Base-by-base conservation (phyloP, 2,888 invertebrate species). In the Archaeoteleia sp. region DNA sequence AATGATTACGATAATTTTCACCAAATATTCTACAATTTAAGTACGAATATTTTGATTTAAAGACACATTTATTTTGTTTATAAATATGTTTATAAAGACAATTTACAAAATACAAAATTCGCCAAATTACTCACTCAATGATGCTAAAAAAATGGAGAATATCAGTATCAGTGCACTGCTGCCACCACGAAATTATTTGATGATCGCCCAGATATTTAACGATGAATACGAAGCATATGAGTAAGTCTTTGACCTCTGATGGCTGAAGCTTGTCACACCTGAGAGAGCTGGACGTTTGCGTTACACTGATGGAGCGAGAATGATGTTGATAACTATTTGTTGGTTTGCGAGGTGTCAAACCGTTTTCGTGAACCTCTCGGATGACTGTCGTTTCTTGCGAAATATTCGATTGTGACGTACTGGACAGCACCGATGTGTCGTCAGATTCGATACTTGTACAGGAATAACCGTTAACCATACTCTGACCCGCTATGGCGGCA, bases 141-240 rank as follows among this genome's bases (percentile, higher is more conserved):
- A 95, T 90, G 68, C 91, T 91, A 81, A 97, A 95, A 85, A 97
- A 96, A 58, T 93, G 91, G 30, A 95, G 88, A 13, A 95, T 91
- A 76, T 96, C 95, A 10, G 90, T 88, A 68, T 93, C 93, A 1
- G 91, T 89, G 77, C 93, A 94, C 72, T 94, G 93, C 81, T 92
- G 93, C 95, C 96, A 96, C 95, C 95, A 97, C 34, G 92, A 91
- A 46, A 95, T 90, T 58, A 97, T 89, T 76, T 95, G 92, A 71
- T 95, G 95, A 82, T 96, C 95, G 34, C 94, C 94, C 73, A 96
- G 86, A 86, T 97, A 93, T 85, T 96, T 96, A 65, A 97, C 88
- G 53, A 97, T 92, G 86, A 95, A 97, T 66, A 98, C 88, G 87
- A 96, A 95, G 83, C 95, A 94, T 55, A 96, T 87, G 49, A 97